phyloP scores from a whole-genome alignment of 2,888 invertebrate genomes.

The Deroplatys truncata region DNA sequence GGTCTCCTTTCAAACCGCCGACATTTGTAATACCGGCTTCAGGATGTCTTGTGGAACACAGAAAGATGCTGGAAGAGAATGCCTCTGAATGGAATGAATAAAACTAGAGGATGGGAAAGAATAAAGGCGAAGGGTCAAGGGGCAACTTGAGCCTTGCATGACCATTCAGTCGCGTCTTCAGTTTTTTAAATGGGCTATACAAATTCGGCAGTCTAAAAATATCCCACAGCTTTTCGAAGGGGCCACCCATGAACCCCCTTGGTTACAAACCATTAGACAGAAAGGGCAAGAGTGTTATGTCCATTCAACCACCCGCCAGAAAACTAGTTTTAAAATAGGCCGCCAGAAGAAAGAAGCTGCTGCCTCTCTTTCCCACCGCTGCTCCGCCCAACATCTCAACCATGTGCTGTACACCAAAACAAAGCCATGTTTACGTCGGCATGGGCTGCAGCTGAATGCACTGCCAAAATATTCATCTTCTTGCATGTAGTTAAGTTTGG shows the following conservation, averaged over 20 bases:
- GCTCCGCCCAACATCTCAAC: background rate
- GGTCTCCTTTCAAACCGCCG: background rate
- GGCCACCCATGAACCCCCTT: background rate
- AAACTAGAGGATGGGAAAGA: background rate
- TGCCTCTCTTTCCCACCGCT: background rate
- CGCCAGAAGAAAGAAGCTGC: background rate
- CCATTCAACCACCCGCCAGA: background rate
- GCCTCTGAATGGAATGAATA: background rate
- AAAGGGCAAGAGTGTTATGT: background rate
- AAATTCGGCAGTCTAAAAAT: background rate
- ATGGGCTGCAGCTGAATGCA: too few species aligned
- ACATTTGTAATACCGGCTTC: background rate
- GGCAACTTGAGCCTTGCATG: background rate
- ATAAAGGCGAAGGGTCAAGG: background rate
- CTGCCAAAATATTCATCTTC: too few species aligned
- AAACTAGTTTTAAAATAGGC: background rate
- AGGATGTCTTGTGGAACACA: background rate
- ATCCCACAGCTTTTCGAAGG: background rate
- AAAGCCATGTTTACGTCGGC: background rate
- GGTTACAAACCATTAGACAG: background rate
- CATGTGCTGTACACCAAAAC: background rate
- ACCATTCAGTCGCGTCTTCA: background rate
- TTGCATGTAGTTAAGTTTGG: too few species aligned
- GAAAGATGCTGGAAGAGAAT: background rate
- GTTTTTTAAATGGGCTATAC: background rate